Evolutionary conservation across 2,888 invertebrate species (phyloP).

Genomic region (Pyrocoelia pectoralis): DNA sequence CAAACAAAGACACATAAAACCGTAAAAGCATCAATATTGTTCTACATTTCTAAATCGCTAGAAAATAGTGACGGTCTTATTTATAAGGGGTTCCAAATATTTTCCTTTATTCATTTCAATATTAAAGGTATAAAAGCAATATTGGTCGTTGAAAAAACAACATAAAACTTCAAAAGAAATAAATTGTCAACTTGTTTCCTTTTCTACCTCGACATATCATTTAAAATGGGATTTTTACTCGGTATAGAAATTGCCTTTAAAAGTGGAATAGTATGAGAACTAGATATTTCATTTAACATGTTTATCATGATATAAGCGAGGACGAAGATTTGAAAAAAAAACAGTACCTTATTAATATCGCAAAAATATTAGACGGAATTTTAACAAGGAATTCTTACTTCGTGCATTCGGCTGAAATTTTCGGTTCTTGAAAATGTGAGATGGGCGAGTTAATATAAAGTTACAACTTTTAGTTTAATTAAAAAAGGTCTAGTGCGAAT

Average conservation of each 20-base stretch:
- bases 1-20: neutral
- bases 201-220: neutral
- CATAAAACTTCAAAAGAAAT: neutral
- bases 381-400: too few relatives aligned
- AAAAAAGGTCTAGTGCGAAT: too few relatives aligned
- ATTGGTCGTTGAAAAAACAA: neutral
- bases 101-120: neutral
- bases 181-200: neutral
- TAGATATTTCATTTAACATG: too few relatives aligned
- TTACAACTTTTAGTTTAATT: too few relatives aligned
- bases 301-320: too few relatives aligned
- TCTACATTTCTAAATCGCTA: neutral
- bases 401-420: too few relatives aligned
- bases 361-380: too few relatives aligned
- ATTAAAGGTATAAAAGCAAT: conserved; percentile 1
- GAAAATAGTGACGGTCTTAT: neutral
- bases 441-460: too few relatives aligned
- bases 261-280: too few relatives aligned
- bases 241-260: neutral
- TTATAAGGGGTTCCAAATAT: neutral
- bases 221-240: neutral
- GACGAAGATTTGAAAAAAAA: too few relatives aligned
- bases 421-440: too few relatives aligned
- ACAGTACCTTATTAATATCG: too few relatives aligned
- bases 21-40: neutral